Conservation (phyloP, 1,140 invertebrate species). For the Drosophila asahinai region DNA sequence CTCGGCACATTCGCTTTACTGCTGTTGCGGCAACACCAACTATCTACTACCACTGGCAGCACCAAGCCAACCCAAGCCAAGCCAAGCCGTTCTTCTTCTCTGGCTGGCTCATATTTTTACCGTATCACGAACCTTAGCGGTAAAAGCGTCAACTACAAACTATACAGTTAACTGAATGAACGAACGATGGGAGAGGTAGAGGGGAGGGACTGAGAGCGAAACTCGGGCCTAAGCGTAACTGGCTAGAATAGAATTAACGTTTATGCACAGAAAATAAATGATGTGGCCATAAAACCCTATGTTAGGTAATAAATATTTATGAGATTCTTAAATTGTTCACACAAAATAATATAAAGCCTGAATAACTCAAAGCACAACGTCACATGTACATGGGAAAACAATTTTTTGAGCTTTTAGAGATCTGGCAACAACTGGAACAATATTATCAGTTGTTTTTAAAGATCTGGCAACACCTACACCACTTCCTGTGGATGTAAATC, state of each 20-base stretch:
- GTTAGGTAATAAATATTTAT: neutral
- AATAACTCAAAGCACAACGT: too few relatives aligned
- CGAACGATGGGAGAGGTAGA: slow-evolving; percentile 18
- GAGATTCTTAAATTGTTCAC: neutral
- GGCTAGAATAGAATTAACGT: slow-evolving; percentile 54
- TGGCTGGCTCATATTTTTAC: slow-evolving; percentile 77
- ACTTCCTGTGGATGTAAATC: too few relatives aligned
- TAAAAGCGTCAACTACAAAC: slow-evolving; percentile 84
- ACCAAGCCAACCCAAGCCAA: neutral
- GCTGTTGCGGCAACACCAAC: slow-evolving; percentile 63
- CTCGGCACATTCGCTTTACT: slow-evolving; percentile 74
- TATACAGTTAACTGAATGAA: slow-evolving; percentile 80
- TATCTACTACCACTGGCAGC: neutral
- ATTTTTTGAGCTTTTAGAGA: too few relatives aligned
- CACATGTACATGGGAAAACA: too few relatives aligned
- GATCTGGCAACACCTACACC: too few relatives aligned
- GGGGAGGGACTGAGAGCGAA: slow-evolving; percentile 26
- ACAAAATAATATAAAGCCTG: too few relatives aligned
- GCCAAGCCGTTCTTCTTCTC: slow-evolving; percentile 30
- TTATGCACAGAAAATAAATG: slow-evolving; percentile 19
- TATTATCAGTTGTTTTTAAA: too few relatives aligned
- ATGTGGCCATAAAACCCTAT: neutral
- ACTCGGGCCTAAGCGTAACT: slow-evolving; percentile 30
- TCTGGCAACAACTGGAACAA: too few relatives aligned
- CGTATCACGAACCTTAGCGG: slow-evolving; percentile 84